Base-by-base conservation (phyloP, 2,888 invertebrate species). In the Diloba caeruleocephala region DNA sequence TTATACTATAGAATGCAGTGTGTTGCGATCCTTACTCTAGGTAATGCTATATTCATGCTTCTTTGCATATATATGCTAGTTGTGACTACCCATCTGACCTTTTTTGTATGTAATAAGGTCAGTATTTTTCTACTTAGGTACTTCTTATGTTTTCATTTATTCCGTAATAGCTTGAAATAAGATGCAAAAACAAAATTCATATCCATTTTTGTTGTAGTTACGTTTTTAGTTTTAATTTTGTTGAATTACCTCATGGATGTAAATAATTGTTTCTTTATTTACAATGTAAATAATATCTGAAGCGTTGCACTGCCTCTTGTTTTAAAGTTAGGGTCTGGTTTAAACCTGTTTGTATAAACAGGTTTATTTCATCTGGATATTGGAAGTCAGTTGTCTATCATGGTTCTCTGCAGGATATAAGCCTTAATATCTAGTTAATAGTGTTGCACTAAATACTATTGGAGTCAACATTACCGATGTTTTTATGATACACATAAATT, bases 161-260 rank as follows among this genome's bases (percentile, higher is more conserved):
- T 23, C 19, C 19, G 26, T 38, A 29, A 36, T 45, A 8, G 10
- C 32, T 15, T 6, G 5, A 26, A 29, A n/a, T n/a, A 23, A 29
- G 33, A 29, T 53, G 45, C 25, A 54, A 53, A 38, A 10, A 15
- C 46, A 33, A 34, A 2, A 23, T n/a, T 42, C 31, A 38, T 58
- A 55, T 63, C 39, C 21, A 29, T 68, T 44, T n/a, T 59, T 53
- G 33, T 71, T 57, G 45, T 53, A 63, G 57, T 59, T 62, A 38
- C 38, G 54, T 57, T 34, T 58, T 57, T 39, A 48, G 66, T 13
- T 59, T 42, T 49, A 71, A 62, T 69, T 68, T 70, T 54, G 55
- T 59, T 53, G 21, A 51, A 74, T 76, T 85, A 85, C 85, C 84
- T 84, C 71, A 68, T 13, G 21, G 41, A 43, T 72, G 64, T 72